Evolutionary conservation across 2,113 vertebrate genomes (phyloP), one percentile per base, ranked within the genome.

Genomic region (Plotosus lineatus): DNA sequence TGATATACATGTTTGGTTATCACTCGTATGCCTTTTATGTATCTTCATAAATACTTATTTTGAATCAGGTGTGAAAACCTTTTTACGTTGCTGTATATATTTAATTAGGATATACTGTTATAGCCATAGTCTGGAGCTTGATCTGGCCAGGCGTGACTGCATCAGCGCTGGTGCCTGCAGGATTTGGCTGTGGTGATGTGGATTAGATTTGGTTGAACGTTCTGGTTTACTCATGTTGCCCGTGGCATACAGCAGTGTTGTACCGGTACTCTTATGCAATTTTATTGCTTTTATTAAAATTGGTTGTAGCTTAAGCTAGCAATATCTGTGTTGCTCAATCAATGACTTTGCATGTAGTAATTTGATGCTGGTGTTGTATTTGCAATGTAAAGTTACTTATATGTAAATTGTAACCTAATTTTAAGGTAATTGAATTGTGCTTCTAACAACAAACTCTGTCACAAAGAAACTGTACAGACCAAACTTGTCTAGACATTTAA

Each of bases 161-260:
- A 91, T 93, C 88, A 89, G 81, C 87, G 84, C 87, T 90, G 94
- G 94, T 90, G 92, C 93, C 93, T 94, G 86, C 75, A 91, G 92
- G 92, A 94, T 95, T 88, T 94, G 94, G 86, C 88, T 88, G 89
- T 89, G 88, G 91, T 92, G 85, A 87, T 61, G 63, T 79, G 82
- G 81, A 82, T 87, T 81, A 83, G 65, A 82, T 85, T 58, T 40
- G 44, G 76, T 78, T 78, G 55, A 46, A 58, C 51, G 26, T 75
- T 48, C 69, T 60, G 50, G 68, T 82, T 61, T 79, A 51, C 38
- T 75, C 69, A 68, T 66, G 50, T 60, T 75, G 50, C 60, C 76
- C 77, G 50, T 76, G 60, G 63, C n/a, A 46, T 58, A 63, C 75
- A 15, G 56, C 42, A 21, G 26, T 14, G 9, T 31, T 40, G 28